A percentile compares a stretch with the other conserved stretches of the same genome.
Evolutionary conservation across 1,140 invertebrate species (phyloP).

Genomic region (Brachionus rotundiformis): DNA sequence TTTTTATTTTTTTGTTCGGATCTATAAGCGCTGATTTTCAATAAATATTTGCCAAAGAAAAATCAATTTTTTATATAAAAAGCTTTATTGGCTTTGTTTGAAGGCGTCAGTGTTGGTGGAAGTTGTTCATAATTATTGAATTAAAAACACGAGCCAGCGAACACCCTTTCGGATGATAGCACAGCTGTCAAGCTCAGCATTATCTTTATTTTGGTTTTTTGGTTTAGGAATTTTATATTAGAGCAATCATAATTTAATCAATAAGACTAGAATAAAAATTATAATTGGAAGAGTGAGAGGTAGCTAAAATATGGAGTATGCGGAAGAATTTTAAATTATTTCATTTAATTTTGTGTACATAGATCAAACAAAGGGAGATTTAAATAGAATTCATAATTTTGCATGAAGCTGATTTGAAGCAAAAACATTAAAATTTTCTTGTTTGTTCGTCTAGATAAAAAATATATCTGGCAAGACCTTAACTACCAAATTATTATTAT

Average conservation of each 20-base stretch:
- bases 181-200: not conserved
- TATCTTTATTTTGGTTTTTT: not conserved
- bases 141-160: not conserved
- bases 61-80: not conserved
- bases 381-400: slow-evolving; percentile 38
- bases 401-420: not conserved
- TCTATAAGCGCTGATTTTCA: not conserved
- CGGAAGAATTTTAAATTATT: not conserved
- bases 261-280: not conserved
- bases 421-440: not conserved
- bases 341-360: not conserved
- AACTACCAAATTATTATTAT: slow-evolving; percentile 29
- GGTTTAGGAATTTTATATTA: not conserved
- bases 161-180: not conserved
- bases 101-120: slow-evolving; percentile 2
- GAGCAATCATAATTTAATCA: slow-evolving; percentile 12
- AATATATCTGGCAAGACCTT: not conserved
- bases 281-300: slow-evolving; percentile 4
- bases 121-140: not conserved
- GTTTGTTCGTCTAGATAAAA: slow-evolving; percentile 3
- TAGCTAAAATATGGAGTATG: slow-evolving; percentile 40
- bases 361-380: slow-evolving; percentile 10
- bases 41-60: not conserved
- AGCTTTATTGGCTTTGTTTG: not conserved
- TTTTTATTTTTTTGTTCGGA: not conserved